A percentile compares a stretch with the other conserved stretches of the same genome.
phyloP scores from a whole-genome alignment of 2,797 vertebrate species.

The Hemibagrus guttatus region DNA sequence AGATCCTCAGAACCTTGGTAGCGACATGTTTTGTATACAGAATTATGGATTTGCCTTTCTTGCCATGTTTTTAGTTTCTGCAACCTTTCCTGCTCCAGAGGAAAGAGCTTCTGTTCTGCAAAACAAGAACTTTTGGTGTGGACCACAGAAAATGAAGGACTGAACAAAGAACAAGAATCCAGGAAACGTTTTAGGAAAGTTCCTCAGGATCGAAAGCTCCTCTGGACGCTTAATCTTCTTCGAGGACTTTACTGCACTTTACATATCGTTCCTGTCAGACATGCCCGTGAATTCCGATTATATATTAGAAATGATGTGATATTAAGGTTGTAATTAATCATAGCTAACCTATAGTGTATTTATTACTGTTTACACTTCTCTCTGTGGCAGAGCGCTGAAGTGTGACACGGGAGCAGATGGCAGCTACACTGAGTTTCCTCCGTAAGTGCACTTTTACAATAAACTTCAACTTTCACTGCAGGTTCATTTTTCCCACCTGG shows the following conservation, averaged over 20 bases:
- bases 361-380: background rate
- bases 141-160: background rate
- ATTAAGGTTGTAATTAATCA: conserved; percentile 43
- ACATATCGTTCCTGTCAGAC: background rate
- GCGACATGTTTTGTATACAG: background rate
- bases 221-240: background rate
- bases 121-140: background rate
- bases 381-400: conserved; percentile 38
- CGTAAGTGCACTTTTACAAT: conserved; percentile 68
- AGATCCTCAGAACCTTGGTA: background rate
- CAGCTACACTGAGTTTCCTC: conserved; percentile 63
- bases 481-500: background rate
- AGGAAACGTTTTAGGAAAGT: background rate
- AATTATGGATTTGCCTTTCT: background rate
- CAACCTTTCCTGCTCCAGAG: background rate
- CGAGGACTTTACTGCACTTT: background rate
- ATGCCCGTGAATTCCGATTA: background rate
- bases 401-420: conserved; percentile 69
- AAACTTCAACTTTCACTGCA: conserved; percentile 51
- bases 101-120: background rate
- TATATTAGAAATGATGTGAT: background rate
- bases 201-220: background rate
- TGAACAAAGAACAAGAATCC: background rate
- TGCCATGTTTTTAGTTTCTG: background rate
- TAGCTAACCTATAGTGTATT: background rate